Base-by-base conservation (phyloP, 2,113 vertebrate species). In the Clarias batrachus region DNA sequence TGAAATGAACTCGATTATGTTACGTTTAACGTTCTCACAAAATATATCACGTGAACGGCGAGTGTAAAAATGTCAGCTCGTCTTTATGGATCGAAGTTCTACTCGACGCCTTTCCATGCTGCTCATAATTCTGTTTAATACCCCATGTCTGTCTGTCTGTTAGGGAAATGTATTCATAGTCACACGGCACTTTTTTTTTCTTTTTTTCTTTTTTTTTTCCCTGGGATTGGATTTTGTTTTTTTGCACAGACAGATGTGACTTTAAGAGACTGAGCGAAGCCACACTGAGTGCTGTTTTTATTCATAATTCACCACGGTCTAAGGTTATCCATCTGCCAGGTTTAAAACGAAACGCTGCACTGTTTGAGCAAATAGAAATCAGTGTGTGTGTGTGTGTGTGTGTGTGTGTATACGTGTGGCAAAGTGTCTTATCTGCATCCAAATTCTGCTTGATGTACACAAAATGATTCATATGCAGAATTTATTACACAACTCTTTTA, bases 71-170 rank as follows among this genome's bases (percentile, higher is more conserved):
- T 88, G 90, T 90, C 90, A 88, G 80, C 83, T 88, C 63, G 63
- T 88, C 88, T 90, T 88, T 88, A 89, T 87, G 89, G 87, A 90
- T 87, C 86, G 87, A 87, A 87, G 86, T 88, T 90, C 84, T 87
- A 85, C 84, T 87, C 90, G 17, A 81, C 77, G 87, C 65, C 86
- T 82, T 89, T 85, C 77, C 66, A 71, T 76, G 60, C 88, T 41
- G 73, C 74, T 84, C 87, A 87, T 91, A 89, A 88, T 87, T 88
- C 90, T 90, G 89, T 90, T 91, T 89, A 91, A 90, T 84, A 86
- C 87, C 78, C 81, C 48, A 37, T 84, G 89, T 87, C 78, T 48
- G 48, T 74, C 25, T 56, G 13, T 87, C 86, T 89, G 84, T 37
- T 37, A 84, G 86, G 76, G 83, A 85, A 88, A 90, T 90, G 57